Percentiles rank a stretch among this genome's conserved stretches.
Evolutionary conservation across 2,113 vertebrate species (phyloP).

Genomic region (Cygnus atratus): DNA sequence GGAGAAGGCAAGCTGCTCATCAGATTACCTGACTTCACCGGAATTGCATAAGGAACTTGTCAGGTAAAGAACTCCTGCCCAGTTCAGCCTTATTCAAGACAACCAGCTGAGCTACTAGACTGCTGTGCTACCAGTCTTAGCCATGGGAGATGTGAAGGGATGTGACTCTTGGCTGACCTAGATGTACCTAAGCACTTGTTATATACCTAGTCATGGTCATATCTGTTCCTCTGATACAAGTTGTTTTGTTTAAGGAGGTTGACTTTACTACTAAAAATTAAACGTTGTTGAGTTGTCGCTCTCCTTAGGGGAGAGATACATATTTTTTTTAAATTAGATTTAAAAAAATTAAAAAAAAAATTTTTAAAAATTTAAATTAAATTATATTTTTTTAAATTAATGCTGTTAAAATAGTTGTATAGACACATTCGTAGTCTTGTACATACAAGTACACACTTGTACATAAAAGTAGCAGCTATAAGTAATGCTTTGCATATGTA

Average conservation of each 20-base stretch:
- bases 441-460: too few species aligned
- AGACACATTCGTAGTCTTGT: too few species aligned
- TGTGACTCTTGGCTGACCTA: background rate
- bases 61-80: slow-evolving; percentile 74
- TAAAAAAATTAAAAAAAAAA: too few species aligned
- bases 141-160: background rate
- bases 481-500: background rate
- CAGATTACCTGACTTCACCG: slow-evolving; percentile 84
- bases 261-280: background rate
- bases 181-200: background rate
- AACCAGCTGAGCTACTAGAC: background rate
- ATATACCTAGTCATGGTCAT: background rate
- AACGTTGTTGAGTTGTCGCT: background rate
- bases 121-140: background rate
- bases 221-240: background rate
- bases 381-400: background rate
- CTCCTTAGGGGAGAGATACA: background rate
- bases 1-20: slow-evolving; percentile 34
- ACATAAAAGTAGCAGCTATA: too few species aligned
- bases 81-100: background rate
- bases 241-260: background rate
- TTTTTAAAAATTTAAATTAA: too few species aligned
- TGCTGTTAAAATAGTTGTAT: background rate
- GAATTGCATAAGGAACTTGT: slow-evolving; percentile 92
- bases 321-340: background rate